Base-by-base conservation (phyloP, 1,140 invertebrate genomes). In the Drosophila suzukii region DNA sequence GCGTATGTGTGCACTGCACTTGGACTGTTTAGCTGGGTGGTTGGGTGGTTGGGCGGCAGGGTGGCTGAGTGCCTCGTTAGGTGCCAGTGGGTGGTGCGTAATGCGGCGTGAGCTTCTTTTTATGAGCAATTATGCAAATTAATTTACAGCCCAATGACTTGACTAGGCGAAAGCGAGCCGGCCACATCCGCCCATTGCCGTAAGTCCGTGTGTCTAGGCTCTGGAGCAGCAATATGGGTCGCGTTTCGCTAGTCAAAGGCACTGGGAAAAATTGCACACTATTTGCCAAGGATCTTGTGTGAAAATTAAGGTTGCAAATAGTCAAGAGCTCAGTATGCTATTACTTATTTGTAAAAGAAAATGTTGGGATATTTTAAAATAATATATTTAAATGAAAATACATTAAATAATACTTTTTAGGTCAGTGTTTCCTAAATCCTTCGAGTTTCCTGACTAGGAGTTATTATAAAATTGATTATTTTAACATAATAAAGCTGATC, bases 91-190 rank as follows among this genome's bases (percentile, higher is more conserved):
- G 55, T 76, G 54, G 72, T 82, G 83, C 83, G 83, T 88, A 79
- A 78, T 65, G 62, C 82, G 82, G 79, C 75, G 60, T 86, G 76
- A 78, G 79, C 71, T 78, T 43, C 65, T 60, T 74, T 89, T 89
- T 83, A 89, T 75, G 77, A 89, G 77, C 84, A 89, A 89, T 89
- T 89, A 89, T 89, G 84, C 84, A 89, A 89, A 89, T 89, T 89
- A 89, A 89, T 89, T 75, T 75, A 81, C 60, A 81, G 75, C 60
- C 73, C 57, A 77, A 70, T 68, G 72, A 49, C 46, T 77, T 67
- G 61, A 81, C 68, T 75, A 75, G 81, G 63, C 79, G 78, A 76
- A 75, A 77, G 63, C 79, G 63, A 73, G 70, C 78, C 51, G 58
- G 59, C 44, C 49, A 53, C 74, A 68, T 76, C 74, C 73, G 49